phyloP scores from a whole-genome alignment of 2,113 vertebrate species.

The Daphoenositta chrysoptera region DNA sequence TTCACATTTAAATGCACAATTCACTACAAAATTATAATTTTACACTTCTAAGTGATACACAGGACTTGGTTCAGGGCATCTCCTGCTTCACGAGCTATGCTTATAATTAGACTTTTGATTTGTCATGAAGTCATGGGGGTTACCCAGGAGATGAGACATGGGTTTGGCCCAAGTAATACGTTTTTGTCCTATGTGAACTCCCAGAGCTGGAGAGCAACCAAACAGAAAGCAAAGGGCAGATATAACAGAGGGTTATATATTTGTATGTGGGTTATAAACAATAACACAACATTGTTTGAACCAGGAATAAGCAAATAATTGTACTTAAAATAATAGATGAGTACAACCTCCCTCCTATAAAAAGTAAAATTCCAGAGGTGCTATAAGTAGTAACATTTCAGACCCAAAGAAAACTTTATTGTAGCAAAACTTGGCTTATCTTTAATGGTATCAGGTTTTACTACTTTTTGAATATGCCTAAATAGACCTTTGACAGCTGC shows the following conservation, averaged over 20 bases:
- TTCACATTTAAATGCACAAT: not conserved
- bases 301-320: not conserved
- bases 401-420: not conserved
- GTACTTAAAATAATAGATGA: not conserved
- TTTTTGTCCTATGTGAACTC: not conserved
- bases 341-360: not conserved
- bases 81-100: not conserved
- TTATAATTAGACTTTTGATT: not conserved
- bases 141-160: not conserved
- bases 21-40: not conserved
- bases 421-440: not conserved
- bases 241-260: not conserved
- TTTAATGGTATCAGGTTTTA: not conserved
- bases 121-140: not conserved
- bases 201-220: not conserved
- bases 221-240: not conserved
- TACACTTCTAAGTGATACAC: not conserved
- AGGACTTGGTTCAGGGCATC: not conserved
- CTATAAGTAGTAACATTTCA: not conserved
- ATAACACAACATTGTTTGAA: not conserved
- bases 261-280: not conserved
- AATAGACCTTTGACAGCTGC: conserved; percentile 23
- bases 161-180: not conserved
- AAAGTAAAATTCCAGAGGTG: not conserved
- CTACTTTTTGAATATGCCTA: not conserved